Base-by-base conservation (phyloP, 2,888 invertebrate species). In the Diaphora mendica region DNA sequence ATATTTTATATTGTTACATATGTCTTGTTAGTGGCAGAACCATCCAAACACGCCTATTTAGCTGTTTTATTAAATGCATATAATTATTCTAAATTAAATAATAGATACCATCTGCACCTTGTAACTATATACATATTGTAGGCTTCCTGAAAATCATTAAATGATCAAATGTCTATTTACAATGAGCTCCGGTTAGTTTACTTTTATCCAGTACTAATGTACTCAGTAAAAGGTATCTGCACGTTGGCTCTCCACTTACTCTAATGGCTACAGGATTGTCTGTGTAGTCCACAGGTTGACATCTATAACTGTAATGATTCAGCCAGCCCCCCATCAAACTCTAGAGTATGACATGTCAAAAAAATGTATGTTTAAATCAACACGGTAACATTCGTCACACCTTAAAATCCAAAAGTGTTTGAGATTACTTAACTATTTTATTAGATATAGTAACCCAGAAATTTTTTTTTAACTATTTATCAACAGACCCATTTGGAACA, bases 321-420 rank as follows among this genome's bases (percentile, higher is more conserved):
- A 98, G 97, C 98, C 98, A 99, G 92, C 98, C 98, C 90, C 98
- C 97, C 97, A 97, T 97, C 96, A 98, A 96, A 95, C 97, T 97
- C 98, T 98, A 73, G 92, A 90, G 89, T 88, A 88, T 88, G 96
- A 93, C 89, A 89, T 88, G 90, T 87, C 79, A 91, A 91, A 91
- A 89, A 86, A 87, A 86, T 82, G 85, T 71, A 77, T 83, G 78
- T 44, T 51, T 78, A 80, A 81, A 75, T 93, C 94, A 88, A 80
- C 39, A 72, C 39, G 26, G 13, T n/a, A 76, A 74, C 66, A 75
- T 64, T 69, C 42, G 65, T 64, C 30, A 26, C n/a, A 66, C 26
- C 44, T 17, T 33, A 44, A 48, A 70, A 68, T 11, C 68, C 62
- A 26, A 55, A 13, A 20, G 55, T 23, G 44, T 51, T 23, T 15